These are phyloP conservation scores for Hycleus phaleratus DNA, from an alignment of 1,140 invertebrate species.

Conservation along the genomic window DNA sequence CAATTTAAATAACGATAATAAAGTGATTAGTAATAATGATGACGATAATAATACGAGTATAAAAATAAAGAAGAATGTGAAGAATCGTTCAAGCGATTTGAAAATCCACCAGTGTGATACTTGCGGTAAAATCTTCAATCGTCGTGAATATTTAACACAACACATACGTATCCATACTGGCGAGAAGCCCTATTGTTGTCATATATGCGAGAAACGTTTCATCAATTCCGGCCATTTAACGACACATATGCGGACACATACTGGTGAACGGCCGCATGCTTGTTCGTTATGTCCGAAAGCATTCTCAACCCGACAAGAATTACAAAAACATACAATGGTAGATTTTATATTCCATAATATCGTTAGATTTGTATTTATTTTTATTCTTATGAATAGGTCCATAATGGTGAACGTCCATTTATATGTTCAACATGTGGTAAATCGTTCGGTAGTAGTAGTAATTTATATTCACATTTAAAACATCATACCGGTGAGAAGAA, in stretches of 20 bases:
- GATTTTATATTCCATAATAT: not conserved
- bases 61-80: not conserved
- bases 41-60: no score
- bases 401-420: conserved; percentile 41
- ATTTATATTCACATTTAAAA: conserved; percentile 47
- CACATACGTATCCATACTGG: conserved; percentile 27
- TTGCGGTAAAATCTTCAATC: conserved; percentile 25
- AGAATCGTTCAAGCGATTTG: conserved; percentile 13
- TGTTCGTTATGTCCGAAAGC: conserved; percentile 25
- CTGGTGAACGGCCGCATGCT: conserved; percentile 33
- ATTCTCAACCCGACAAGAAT: conserved; percentile 20
- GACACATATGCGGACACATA: conserved; percentile 43
- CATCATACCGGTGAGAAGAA: conserved; percentile 62
- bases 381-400: conserved; percentile 14
- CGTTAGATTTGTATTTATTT: not conserved
- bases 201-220: conserved; percentile 26
- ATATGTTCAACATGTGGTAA: conserved; percentile 48
- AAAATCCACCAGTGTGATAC: conserved; percentile 26
- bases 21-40: not conserved
- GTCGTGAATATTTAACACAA: conserved; percentile 23
- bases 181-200: conserved; percentile 25
- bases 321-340: conserved; percentile 26
- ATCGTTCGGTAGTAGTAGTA: conserved; percentile 44
- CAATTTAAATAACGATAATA: not conserved
- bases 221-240: conserved; percentile 24